phyloP scores from a whole-genome alignment of 1,140 invertebrate genomes.

The Druon quercuslanigerum region DNA sequence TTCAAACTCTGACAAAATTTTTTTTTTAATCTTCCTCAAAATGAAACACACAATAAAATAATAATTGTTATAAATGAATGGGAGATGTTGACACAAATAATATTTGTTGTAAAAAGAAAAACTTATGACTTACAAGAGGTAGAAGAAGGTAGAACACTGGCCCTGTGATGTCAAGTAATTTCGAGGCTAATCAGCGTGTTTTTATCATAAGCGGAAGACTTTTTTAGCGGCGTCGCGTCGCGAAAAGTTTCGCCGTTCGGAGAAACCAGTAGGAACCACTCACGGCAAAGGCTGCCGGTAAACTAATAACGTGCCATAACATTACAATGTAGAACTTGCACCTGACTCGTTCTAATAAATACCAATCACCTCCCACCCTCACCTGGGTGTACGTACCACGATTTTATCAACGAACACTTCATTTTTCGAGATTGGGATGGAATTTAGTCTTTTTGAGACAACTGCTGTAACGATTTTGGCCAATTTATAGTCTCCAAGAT shows the following conservation, averaged over 20 bases:
- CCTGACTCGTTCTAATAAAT: slow-evolving; percentile 57
- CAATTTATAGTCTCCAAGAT: background rate
- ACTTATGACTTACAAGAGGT: no score
- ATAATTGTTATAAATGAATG: no score
- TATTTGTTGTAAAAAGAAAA: no score
- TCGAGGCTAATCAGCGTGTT: no score
- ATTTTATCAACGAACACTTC: background rate
- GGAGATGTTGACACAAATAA: no score
- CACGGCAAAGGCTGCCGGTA: slow-evolving; percentile 44
- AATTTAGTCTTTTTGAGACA: background rate
- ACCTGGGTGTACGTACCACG: slow-evolving; percentile 28
- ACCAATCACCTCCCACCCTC: slow-evolving; percentile 50
- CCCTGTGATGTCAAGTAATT: no score
- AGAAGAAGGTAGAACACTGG: no score
- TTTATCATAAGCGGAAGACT: no score
- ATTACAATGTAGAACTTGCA: slow-evolving; percentile 49
- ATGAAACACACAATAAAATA: no score
- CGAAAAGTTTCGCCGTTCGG: slow-evolving; percentile 19
- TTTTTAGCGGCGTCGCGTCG: background rate
- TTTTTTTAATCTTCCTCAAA: no score
- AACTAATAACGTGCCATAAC: slow-evolving; percentile 59
- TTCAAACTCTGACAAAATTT: no score
- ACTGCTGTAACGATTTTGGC: background rate
- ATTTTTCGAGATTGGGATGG: background rate
- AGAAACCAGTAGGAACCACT: slow-evolving; percentile 44